Evolutionary conservation across 2,888 invertebrate genomes (phyloP), one percentile per base, ranked within the genome.

Genomic region (Cremastinae sp.): DNA sequence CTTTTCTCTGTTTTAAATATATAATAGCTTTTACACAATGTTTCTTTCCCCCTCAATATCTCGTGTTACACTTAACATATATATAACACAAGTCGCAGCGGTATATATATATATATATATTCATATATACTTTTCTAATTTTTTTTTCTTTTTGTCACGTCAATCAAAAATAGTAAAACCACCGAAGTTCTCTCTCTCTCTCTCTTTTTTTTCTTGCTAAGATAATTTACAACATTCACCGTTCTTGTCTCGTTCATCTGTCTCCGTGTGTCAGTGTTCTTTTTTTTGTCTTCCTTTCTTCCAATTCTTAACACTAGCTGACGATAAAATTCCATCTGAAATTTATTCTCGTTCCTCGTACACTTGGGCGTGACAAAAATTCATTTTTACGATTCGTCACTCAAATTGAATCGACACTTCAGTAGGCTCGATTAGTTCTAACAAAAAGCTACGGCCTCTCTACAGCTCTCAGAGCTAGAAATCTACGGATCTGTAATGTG

Each of bases 201-300:
- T 54, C 43, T 16, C 16, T 36, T 20, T 66, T n/a, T 54, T 61
- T 68, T 74, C 70, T 78, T 74, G 79, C 84, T 83, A 85, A 80
- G 83, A 84, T 83, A 84, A 85, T 87, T 85, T 86, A 87, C 84
- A 87, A 84, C 84, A 84, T 85, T 83, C 81, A 84, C 79, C 66
- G 58, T 79, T 77, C 80, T 22, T 45, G 22, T 45, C 28, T 5
- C 5, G 28, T 28, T 28, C 28, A 14, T 61, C 14, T 43, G 43
- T 59, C 4, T 59, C 14, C 28, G 59, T 59, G 62, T 51, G 43
- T 65, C 22, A 41, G 34, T 49, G 61, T 45, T 12, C 71, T 20
- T 74, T 74, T 74, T 62, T 49, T 74, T 43, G 16, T 71, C 69
- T 69, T 78, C 78, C 78, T 79, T 74, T 76, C 79, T 81, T 82